phyloP scores from a whole-genome alignment of 2,113 vertebrate genomes.

The Anolis carolinensis region DNA sequence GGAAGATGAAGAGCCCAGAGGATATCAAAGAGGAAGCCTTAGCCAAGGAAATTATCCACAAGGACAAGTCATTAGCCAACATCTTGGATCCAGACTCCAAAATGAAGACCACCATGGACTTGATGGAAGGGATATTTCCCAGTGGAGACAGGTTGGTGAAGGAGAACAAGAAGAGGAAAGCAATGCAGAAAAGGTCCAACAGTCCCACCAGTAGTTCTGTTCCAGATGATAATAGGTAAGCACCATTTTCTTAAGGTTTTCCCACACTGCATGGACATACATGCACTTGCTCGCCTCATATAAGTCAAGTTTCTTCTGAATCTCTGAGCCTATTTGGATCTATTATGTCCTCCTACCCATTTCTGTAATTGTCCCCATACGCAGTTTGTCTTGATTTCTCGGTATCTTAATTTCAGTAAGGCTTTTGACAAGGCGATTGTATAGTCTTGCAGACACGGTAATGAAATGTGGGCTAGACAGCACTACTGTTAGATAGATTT shows the following conservation, averaged over 20 bases:
- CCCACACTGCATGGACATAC: fast-evolving
- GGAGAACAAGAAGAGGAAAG: conserved; percentile 67
- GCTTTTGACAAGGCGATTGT: no score
- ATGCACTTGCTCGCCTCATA: not conserved
- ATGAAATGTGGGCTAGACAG: no score
- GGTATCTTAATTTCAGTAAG: no score
- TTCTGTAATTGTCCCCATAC: not conserved
- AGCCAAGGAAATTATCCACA: conserved; percentile 84
- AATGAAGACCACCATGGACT: conserved; percentile 87
- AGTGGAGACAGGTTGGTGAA: conserved; percentile 65
- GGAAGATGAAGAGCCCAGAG: conserved; percentile 77
- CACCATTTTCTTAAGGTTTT: not conserved
- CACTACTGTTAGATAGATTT: no score
- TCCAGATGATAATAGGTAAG: conserved; percentile 60
- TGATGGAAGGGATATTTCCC: conserved; percentile 92
- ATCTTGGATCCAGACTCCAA: conserved; percentile 88
- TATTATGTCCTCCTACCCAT: not conserved
- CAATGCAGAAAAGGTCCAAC: conserved; percentile 58
- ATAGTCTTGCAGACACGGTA: no score
- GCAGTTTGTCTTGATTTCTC: no score
- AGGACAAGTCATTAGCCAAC: conserved; percentile 85
- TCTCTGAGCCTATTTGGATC: not conserved
- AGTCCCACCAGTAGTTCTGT: not conserved
- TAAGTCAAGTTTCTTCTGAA: not conserved
- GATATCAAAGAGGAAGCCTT: conserved; percentile 86